Evolutionary conservation across 1,140 invertebrate genomes (phyloP), one percentile per base, ranked within the genome.

Genomic region (Achatina immaculata): DNA sequence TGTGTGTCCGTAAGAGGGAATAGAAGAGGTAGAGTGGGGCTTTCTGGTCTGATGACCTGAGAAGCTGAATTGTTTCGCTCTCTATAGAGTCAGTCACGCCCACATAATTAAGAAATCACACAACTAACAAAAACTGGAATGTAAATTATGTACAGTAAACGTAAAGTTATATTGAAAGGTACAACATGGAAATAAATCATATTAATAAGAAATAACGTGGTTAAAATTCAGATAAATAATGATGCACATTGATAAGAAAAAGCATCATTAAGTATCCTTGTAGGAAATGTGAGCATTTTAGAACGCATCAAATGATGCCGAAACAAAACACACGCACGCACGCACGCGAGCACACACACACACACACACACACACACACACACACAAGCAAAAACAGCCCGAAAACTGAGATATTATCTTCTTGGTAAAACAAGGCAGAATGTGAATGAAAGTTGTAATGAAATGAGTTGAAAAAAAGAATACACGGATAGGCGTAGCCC

Each of bases 351-450:
- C 48, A 51, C 48, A 38, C 75, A 77, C 51, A 65, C 75, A 77
- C 75, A 77, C 75, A 65, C 75, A 77, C 75, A 65, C 75, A 77
- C 75, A 38, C 48, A 65, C 75, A 21, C 19, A 62, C 31, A 58
- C 24, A 21, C 21, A 77, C 36, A 34, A 51, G 11, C n/a, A n/a
- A n/a, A n/a, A n/a, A n/a, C n/a, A n/a, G n/a, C n/a, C n/a, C n/a
- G n/a, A n/a, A n/a, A n/a, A n/a, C n/a, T n/a, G n/a, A n/a, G n/a
- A n/a, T n/a, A n/a, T n/a, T n/a, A n/a, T 45, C 43, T 28, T 16
- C 28, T 75, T 6, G 6, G 9, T 36, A 34, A 34, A 11, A 40
- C 69, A 40, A 11, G 38, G 40, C 69, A 14, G 69, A 72, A 21
- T 21, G 38, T 6, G 40, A 6, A 19, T 19, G 69, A 16, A 14